Evolutionary conservation across 2,888 invertebrate genomes (phyloP), one percentile per base, ranked within the genome.

Genomic region (Hypena proboscidalis): DNA sequence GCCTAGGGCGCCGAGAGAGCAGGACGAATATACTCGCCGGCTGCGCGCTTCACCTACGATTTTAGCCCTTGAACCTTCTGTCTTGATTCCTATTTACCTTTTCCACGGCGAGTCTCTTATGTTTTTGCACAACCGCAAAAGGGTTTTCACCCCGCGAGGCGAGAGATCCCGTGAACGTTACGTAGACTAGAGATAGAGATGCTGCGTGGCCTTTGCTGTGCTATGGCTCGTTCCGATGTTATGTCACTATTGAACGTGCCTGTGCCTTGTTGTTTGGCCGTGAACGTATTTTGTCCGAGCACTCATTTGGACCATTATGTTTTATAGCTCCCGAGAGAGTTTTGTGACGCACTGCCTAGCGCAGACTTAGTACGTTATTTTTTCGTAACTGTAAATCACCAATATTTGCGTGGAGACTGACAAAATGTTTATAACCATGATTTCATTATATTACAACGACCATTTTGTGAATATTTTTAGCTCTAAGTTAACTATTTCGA

Each of bases 1-100:
- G 81, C 83, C 86, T 84, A 82, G 83, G 80, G 84, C 86, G 81
- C 74, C 80, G 88, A 72, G 84, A 74, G 90, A 89, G 87, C 86
- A 79, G 83, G 89, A 90, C 89, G 78, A 79, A 79, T 70, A 84
- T 85, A 88, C 77, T 56, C 73, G 58, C 60, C 70, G 67, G 58
- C 70, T 64, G 67, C 67, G 72, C 77, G 67, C 78, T 68, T 72
- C 59, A 70, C 65, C 81, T 59, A 75, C 88, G 80, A 88, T 77
- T 87, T 71, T 88, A 83, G 81, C 87, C 88, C 89, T 90, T 89
- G 82, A 87, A 85, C 85, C 89, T 76, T 77, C 71, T 61, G 43
- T 61, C 70, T 85, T 86, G 74, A 84, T 79, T 82, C 77, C 64
- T 74, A 85, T 87, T 90, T 83, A 83, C 86, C 73, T 82, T 83